Evolutionary conservation across 2,888 invertebrate species (phyloP), one percentile per base, ranked within the genome.

Genomic region (Microctonus aethiopoides): DNA sequence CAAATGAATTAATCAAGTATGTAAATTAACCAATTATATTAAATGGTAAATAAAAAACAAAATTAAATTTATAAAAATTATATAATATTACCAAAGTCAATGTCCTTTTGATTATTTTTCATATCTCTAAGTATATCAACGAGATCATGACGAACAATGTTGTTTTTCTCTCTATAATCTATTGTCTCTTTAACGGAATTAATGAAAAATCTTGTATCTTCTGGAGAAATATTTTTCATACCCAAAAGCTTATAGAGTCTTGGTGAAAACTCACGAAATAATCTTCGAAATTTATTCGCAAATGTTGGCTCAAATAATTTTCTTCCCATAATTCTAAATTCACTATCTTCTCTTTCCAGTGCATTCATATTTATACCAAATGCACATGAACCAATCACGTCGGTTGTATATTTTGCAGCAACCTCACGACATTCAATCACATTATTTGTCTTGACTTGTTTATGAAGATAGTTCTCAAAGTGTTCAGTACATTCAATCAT

Each of bases 141-240:
- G 60, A 87, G 88, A 76, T 89, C 89, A 22, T 86, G 83, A 36
- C 86, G 77, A 39, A 78, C 77, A 26, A 87, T 76, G 34, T 85
- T 85, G 41, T 84, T 84, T 34, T 84, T 77, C 63, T 83, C 78
- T 32, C 88, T 77, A 52, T 85, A 79, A 13, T 82, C 76, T 24
- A 88, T 76, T 0, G 86, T 84, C 0, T 82, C 74, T n/a, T 64
- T 74, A 0, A 87, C 78, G 0, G 83, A 74, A 0, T 75, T 73
- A 1, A 74, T 77, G 24, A 88, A 82, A 65, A 85, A 85, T 1
- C 79, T 71, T 9, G 75, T 77, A 0, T 80, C 71, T 3, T 82
- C 77, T 11, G 70, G 32, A 2, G 78, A 51, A 1, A 75, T 61
- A 11, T 77, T 36, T 0, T 77, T 0, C 0, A 74, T 73, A 4